These are phyloP conservation scores for Lordiphosa fenestrarum DNA, from an alignment of 2,888 invertebrate species.

Conservation along the genomic window DNA sequence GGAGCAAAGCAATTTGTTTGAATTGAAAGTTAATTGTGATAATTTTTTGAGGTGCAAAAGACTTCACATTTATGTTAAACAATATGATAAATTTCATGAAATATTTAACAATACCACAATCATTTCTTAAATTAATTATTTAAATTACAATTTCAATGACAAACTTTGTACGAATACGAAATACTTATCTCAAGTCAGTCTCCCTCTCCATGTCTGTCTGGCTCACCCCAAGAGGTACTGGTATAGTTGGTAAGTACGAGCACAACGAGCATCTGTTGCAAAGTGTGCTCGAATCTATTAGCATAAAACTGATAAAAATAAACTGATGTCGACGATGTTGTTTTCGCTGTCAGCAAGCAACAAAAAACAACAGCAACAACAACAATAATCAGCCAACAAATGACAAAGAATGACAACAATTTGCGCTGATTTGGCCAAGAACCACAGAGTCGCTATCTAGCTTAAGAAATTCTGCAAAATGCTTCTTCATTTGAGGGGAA, in stretches of 20 bases:
- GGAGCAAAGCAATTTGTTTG: too few species aligned
- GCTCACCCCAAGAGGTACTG: neutral
- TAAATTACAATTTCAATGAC: neutral
- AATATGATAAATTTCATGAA: conserved; percentile 1
- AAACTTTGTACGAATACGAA: neutral
- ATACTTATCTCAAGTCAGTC: conserved; percentile 12
- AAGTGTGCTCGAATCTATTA: conserved; percentile 56
- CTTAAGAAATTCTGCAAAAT: neutral
- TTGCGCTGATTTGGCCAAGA: conserved; percentile 19
- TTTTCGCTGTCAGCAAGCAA: conserved; percentile 51
- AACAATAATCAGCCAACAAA: conserved; percentile 27
- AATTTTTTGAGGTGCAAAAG: neutral
- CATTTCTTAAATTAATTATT: conserved; percentile 2
- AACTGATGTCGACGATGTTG: conserved; percentile 59
- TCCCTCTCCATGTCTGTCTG: neutral
- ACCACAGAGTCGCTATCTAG: neutral
- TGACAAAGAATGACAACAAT: conserved; percentile 30
- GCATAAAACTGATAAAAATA: conserved; percentile 66
- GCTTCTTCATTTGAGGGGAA: conserved; percentile 8
- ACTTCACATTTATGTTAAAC: conserved; percentile 3
- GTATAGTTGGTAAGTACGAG: too few species aligned
- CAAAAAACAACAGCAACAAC: conserved; percentile 4
- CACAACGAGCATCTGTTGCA: conserved; percentile 45
- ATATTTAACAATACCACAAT: neutral
- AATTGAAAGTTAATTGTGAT: neutral